phyloP scores from a whole-genome alignment of 2,797 vertebrate species.

The Thunnus albacares region DNA sequence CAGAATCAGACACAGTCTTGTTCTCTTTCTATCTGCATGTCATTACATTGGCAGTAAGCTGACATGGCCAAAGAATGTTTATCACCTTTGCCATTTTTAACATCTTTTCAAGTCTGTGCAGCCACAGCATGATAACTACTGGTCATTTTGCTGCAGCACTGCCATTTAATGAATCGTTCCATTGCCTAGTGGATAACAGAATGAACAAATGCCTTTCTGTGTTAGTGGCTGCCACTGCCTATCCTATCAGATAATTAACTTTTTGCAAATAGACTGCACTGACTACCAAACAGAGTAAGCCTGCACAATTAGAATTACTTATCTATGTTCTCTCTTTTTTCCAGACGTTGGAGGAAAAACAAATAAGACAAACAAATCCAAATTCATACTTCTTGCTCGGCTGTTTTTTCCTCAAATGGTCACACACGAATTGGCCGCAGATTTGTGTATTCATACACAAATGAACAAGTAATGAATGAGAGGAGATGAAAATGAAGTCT shows the following conservation, averaged over 20 bases:
- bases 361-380: constrained; percentile 79
- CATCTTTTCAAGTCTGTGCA: constrained; percentile 76
- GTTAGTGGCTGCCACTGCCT: constrained; percentile 85
- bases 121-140: constrained; percentile 79
- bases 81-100: constrained; percentile 74
- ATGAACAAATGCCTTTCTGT: constrained; percentile 84
- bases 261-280: constrained; percentile 87
- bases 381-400: constrained; percentile 74
- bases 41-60: constrained; percentile 55
- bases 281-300: constrained; percentile 80
- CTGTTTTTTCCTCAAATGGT: constrained; percentile 56
- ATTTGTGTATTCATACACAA: constrained; percentile 64
- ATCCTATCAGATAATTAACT: constrained; percentile 93
- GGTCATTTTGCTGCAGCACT: constrained; percentile 79
- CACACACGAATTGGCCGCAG: constrained; percentile 49
- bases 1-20: constrained; percentile 25
- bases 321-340: constrained; percentile 74
- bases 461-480: constrained; percentile 67
- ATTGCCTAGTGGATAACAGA: constrained; percentile 88
- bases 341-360: constrained; percentile 69
- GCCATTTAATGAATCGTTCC: constrained; percentile 87
- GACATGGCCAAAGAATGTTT: constrained; percentile 72
- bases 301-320: constrained; percentile 83
- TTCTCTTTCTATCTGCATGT: constrained; percentile 36
- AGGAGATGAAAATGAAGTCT: constrained; percentile 63